Percentiles rank a stretch among this genome's conserved stretches.
These are phyloP conservation scores for Stramonita haemastoma DNA, from an alignment of 2,888 invertebrate species.

Conservation along the genomic window DNA sequence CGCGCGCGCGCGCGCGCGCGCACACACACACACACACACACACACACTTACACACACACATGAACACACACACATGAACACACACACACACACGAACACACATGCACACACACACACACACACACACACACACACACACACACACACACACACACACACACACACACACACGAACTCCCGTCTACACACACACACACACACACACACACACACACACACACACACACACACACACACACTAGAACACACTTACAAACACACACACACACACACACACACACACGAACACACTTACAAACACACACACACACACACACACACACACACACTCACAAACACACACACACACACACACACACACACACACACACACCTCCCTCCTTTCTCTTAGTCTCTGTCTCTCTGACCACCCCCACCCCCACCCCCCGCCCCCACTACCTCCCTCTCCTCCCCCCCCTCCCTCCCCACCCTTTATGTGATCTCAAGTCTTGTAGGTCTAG, in stretches of 20 bases:
- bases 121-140: not conserved
- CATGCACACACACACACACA: conserved; percentile 11
- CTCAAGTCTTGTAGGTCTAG: too few relatives aligned
- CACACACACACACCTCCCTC: conserved; percentile 1
- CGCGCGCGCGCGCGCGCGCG: not conserved
- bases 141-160: conserved; percentile 8
- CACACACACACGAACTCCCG: not conserved
- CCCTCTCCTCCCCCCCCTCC: too few relatives aligned
- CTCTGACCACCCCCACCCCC: not conserved
- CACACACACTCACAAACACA: not conserved
- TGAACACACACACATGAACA: conserved; percentile 1
- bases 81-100: conserved; percentile 16
- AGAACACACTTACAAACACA: not conserved
- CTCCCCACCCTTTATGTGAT: too few relatives aligned
- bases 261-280: conserved; percentile 8
- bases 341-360: not conserved
- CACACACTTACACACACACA: not conserved
- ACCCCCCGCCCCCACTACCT: not conserved
- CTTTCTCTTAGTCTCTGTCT: too few relatives aligned
- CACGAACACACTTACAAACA: not conserved
- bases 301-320: not conserved
- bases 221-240: not conserved
- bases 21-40: not conserved
- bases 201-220: conserved; percentile 13
- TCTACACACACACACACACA: not conserved